Conservation (phyloP, 2,113 vertebrate genomes). For the Scalopus aquaticus region DNA sequence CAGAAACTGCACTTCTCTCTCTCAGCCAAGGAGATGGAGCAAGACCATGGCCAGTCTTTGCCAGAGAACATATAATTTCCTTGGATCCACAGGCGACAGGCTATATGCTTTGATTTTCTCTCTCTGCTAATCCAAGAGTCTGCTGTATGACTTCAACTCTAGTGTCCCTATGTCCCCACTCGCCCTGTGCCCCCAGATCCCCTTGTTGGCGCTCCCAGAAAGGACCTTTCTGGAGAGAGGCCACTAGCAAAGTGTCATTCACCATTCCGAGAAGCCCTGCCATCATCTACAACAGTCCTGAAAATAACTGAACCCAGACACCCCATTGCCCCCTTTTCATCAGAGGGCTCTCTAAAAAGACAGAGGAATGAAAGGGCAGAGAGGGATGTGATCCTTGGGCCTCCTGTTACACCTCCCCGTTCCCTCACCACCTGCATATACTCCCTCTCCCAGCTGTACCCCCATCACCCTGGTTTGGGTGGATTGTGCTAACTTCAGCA, state of each 20-base stretch:
- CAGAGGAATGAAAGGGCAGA: neutral
- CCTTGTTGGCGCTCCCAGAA: conserved; percentile 27
- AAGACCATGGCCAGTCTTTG: conserved; percentile 35
- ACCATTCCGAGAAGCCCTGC: conserved; percentile 52
- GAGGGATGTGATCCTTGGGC: neutral
- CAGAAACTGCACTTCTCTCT: neutral
- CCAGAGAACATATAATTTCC: conserved; percentile 75
- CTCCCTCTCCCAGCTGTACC: conserved; percentile 20
- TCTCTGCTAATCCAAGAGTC: conserved; percentile 11
- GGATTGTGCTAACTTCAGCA: conserved; percentile 33
- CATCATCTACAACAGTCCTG: conserved; percentile 49
- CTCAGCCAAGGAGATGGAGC: conserved; percentile 48
- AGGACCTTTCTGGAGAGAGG: conserved; percentile 15
- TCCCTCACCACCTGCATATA: neutral
- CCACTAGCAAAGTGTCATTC: neutral
- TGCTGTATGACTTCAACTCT: conserved; percentile 53
- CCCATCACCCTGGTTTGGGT: neutral
- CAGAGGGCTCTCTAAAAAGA: conserved; percentile 23
- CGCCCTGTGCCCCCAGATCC: neutral
- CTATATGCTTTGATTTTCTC: neutral
- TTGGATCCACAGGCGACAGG: conserved; percentile 52
- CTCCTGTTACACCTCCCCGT: neutral
- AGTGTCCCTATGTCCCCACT: neutral
- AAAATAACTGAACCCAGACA: neutral
- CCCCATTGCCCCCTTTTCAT: neutral